Conservation (phyloP, 23 tunicate species). For the Oikopleura vanhoeffeni region DNA sequence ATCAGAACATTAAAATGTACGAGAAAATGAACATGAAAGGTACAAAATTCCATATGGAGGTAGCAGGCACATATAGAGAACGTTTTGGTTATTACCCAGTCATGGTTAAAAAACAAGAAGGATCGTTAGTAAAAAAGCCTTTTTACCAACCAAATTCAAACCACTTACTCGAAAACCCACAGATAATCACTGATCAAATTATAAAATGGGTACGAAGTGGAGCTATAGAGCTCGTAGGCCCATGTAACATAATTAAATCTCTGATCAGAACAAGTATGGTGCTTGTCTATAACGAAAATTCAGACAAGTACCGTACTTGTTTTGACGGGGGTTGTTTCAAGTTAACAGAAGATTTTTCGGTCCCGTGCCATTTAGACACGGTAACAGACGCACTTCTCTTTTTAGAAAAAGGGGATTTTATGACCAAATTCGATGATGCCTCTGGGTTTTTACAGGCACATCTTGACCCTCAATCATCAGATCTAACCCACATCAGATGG, state of each 20-base stretch:
- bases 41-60: too few relatives aligned
- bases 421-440: conserved; percentile 1
- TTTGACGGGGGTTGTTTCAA: not conserved
- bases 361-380: not conserved
- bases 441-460: not conserved
- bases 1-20: too few relatives aligned
- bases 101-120: too few relatives aligned
- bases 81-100: too few relatives aligned
- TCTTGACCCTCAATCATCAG: not conserved
- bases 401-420: not conserved
- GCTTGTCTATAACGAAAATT: not conserved
- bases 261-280: not conserved
- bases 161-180: too few relatives aligned
- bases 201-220: not conserved
- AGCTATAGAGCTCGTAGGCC: not conserved
- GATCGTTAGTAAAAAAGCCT: too few relatives aligned
- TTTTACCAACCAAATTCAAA: too few relatives aligned
- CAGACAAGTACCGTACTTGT: not conserved
- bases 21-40: too few relatives aligned
- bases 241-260: not conserved
- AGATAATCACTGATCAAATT: too few relatives aligned
- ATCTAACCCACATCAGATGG: not conserved
- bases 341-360: not conserved
- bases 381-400: not conserved
- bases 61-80: too few relatives aligned